Conservation (phyloP, 2,113 vertebrate genomes). For the Grammomys dolichurus region DNA sequence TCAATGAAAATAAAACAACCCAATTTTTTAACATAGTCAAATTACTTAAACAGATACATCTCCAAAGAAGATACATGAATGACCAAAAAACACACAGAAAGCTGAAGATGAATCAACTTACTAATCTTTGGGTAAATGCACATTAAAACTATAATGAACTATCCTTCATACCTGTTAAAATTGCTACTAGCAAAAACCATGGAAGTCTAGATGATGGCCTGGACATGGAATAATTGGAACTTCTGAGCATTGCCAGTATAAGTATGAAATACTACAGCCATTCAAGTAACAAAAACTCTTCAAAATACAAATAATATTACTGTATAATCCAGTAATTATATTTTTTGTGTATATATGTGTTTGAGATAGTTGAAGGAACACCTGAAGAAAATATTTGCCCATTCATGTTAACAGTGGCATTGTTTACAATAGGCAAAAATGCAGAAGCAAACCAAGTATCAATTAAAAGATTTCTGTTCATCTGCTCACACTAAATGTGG, state of each 20-base stretch:
- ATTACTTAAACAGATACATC: not conserved
- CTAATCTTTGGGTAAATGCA: not conserved
- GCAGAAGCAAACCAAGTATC: not conserved
- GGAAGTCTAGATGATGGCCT: not conserved
- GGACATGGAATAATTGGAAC: not conserved
- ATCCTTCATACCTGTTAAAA: not conserved
- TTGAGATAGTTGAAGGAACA: not conserved
- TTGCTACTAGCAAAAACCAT: not conserved
- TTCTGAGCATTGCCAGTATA: too few species aligned
- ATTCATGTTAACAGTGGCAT: not conserved
- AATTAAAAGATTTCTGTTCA: not conserved
- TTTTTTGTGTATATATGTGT: not conserved
- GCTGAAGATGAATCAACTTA: not conserved
- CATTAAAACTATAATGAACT: not conserved
- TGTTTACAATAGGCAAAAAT: not conserved
- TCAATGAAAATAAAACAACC: not conserved
- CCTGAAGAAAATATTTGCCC: not conserved
- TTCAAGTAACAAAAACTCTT: not conserved
- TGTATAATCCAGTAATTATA: not conserved
- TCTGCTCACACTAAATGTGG: not conserved
- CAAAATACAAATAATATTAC: not conserved
- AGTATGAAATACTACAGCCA: not conserved
- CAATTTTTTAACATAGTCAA: not conserved
- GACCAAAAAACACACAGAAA: not conserved
- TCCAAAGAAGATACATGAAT: not conserved